phyloP scores from a whole-genome alignment of 1,140 invertebrate genomes.

The Drosophila paulistorum region DNA sequence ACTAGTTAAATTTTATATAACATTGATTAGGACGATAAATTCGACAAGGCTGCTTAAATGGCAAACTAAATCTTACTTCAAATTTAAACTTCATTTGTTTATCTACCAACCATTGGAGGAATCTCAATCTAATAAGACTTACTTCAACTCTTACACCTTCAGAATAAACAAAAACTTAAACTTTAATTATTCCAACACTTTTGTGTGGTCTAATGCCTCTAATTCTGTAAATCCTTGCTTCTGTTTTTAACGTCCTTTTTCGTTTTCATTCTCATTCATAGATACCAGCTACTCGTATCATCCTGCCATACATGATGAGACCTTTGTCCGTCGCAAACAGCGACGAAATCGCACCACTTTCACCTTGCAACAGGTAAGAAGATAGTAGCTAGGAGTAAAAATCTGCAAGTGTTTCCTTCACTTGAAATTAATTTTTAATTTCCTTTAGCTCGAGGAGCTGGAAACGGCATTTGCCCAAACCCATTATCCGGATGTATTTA shows the following conservation, averaged over 20 bases:
- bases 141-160: constrained; percentile 36
- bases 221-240: background rate
- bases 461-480: constrained; percentile 98
- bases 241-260: background rate
- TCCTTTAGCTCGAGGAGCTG: constrained; percentile 92
- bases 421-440: constrained; percentile 62
- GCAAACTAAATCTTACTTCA: too few species aligned
- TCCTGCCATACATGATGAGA: constrained; percentile 97
- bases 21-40: too few species aligned
- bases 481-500: constrained; percentile 99
- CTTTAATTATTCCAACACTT: constrained; percentile 65
- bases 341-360: constrained; percentile 98
- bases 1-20: too few species aligned
- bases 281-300: constrained; percentile 95
- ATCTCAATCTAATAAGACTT: constrained; percentile 64
- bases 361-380: constrained; percentile 94
- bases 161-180: constrained; percentile 25
- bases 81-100: background rate
- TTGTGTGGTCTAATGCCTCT: constrained; percentile 35
- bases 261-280: constrained; percentile 76
- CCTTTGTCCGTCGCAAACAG: constrained; percentile 97
- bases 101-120: constrained; percentile 6
- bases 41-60: too few species aligned
- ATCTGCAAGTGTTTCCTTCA: background rate
- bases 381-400: constrained; percentile 76